These are phyloP conservation scores for Eupithecia abbreviata DNA, from an alignment of 2,888 invertebrate genomes.

Conservation along the genomic window DNA sequence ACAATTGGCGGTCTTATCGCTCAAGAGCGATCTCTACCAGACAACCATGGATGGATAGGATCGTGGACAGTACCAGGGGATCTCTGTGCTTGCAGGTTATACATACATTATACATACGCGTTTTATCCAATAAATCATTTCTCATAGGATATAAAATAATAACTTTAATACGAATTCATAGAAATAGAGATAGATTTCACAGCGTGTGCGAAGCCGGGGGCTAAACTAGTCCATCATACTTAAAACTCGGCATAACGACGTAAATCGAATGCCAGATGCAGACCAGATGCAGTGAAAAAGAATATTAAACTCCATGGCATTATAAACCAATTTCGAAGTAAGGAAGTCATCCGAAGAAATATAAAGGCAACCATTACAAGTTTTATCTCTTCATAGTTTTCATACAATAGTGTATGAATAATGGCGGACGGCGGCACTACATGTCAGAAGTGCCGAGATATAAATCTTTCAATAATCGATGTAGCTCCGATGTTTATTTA, in stretches of 20 bases:
- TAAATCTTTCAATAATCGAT: slow-evolving; percentile 82
- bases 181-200: background rate
- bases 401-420: slow-evolving; percentile 63
- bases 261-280: slow-evolving; percentile 4
- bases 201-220: background rate
- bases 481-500: slow-evolving; percentile 75
- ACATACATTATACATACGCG: too few relatives aligned
- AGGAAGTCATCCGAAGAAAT: slow-evolving; percentile 10
- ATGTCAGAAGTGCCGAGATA: slow-evolving; percentile 70
- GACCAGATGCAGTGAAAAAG: background rate
- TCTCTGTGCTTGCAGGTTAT: too few relatives aligned
- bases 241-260: background rate
- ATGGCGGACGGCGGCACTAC: slow-evolving; percentile 61
- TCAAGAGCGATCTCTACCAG: too few relatives aligned
- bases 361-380: slow-evolving; percentile 14
- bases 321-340: slow-evolving; percentile 15
- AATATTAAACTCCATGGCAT: background rate
- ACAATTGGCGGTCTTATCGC: too few relatives aligned
- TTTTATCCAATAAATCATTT: too few relatives aligned
- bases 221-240: background rate
- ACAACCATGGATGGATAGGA: too few relatives aligned
- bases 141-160: too few relatives aligned
- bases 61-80: too few relatives aligned
- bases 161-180: background rate
- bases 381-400: slow-evolving; percentile 61